Evolutionary conservation across 1,140 invertebrate species (phyloP).

Genomic region (Hylaeus anthracinus): DNA sequence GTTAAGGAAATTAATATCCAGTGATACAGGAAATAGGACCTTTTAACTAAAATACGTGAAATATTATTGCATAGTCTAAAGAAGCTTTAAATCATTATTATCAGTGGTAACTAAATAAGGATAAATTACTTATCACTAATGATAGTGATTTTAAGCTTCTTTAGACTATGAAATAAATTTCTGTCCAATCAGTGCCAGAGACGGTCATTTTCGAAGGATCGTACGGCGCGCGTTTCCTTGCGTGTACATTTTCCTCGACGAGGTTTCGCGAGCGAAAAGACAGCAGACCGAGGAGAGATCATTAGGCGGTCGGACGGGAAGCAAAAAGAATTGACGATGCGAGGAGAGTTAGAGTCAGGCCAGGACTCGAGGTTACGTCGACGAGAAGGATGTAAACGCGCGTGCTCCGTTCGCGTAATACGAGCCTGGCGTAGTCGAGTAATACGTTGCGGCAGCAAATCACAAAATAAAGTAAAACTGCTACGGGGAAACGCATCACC

Average conservation of each 20-base stretch:
- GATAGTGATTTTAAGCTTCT: too few species aligned
- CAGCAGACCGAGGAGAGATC: not conserved
- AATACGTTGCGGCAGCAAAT: slow-evolving; percentile 57
- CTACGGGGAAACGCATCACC: slow-evolving; percentile 56
- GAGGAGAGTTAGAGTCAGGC: too few species aligned
- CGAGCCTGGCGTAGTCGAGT: not conserved
- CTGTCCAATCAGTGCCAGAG: too few species aligned
- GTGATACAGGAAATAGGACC: too few species aligned
- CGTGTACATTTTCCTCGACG: not conserved
- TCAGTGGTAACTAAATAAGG: too few species aligned
- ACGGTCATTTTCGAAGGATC: not conserved
- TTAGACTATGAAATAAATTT: too few species aligned
- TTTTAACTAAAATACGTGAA: too few species aligned
- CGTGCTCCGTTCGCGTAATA: not conserved
- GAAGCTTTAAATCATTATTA: too few species aligned
- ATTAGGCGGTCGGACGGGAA: slow-evolving; percentile 4
- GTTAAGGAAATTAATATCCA: too few species aligned
- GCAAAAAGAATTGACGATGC: slow-evolving; percentile 25
- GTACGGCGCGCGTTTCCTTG: not conserved
- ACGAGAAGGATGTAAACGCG: not conserved
- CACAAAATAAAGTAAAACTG: slow-evolving; percentile 59
- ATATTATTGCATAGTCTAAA: too few species aligned
- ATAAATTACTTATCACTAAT: too few species aligned
- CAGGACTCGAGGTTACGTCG: slow-evolving; percentile 14
- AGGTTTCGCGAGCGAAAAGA: not conserved